Evolutionary conservation across 1,140 invertebrate species (phyloP).

Genomic region (Orchestia grillus): DNA sequence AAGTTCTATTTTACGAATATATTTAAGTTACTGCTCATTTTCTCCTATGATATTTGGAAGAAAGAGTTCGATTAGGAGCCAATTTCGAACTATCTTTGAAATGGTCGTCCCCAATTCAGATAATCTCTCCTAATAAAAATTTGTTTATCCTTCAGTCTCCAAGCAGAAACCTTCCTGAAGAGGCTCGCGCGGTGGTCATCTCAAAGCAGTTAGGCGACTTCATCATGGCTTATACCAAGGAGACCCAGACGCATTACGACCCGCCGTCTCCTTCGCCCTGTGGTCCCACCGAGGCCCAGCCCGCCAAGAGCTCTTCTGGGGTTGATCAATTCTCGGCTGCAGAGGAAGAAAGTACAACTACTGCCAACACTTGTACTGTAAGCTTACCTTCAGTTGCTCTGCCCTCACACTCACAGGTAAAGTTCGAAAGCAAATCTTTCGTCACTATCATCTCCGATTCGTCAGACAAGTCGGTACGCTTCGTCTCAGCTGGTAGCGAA

Average conservation of each 20-base stretch:
- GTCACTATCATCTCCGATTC: neutral
- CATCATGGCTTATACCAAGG: conserved; percentile 88
- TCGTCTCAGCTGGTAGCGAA: neutral
- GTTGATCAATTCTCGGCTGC: neutral
- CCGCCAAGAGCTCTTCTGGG: neutral
- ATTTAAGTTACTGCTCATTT: too few relatives aligned
- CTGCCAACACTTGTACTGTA: neutral
- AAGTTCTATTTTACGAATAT: too few relatives aligned
- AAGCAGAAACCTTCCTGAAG: conserved; percentile 82
- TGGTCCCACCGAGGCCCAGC: conserved; percentile 53
- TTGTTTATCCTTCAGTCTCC: conserved; percentile 76
- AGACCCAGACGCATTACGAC: conserved; percentile 76
- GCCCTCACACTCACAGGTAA: conserved; percentile 19
- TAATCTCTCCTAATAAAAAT: neutral
- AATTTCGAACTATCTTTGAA: neutral
- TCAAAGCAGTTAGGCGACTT: conserved; percentile 94
- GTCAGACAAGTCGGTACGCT: conserved; percentile 35
- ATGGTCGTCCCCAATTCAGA: neutral
- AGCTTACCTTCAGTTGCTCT: neutral
- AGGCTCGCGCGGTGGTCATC: conserved; percentile 87
- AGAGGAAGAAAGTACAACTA: neutral
- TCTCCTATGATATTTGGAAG: neutral
- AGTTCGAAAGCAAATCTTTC: neutral
- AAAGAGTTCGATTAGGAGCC: neutral
- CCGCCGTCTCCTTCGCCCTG: conserved; percentile 63